Conservation (phyloP, 2,888 invertebrate species). For the Ptychoptera albimana region DNA sequence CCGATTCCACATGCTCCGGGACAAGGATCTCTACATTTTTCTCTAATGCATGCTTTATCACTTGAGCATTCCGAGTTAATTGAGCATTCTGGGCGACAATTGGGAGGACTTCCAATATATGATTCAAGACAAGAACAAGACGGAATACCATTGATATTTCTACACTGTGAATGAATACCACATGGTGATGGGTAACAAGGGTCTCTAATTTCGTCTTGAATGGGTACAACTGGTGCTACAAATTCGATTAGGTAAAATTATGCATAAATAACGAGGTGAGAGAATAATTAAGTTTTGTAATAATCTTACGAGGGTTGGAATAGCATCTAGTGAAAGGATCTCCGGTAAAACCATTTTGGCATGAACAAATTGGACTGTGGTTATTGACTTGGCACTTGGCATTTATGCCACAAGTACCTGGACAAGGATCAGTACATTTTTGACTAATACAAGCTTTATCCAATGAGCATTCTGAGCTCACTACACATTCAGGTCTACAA, state of each 20-base stretch:
- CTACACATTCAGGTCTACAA: constrained; percentile 53
- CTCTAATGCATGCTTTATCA: constrained; percentile 53
- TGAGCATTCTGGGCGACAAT: constrained; percentile 56
- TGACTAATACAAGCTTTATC: constrained; percentile 53
- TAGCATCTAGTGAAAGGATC: constrained; percentile 34
- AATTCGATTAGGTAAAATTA: too few relatives aligned
- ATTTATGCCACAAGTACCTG: constrained; percentile 56
- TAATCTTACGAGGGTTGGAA: constrained; percentile 27
- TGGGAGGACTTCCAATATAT: constrained; percentile 53
- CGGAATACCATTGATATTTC: constrained; percentile 39
- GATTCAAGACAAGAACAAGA: constrained; percentile 48
- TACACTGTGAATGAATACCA: constrained; percentile 47
- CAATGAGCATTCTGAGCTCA: constrained; percentile 50
- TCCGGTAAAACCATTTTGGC: constrained; percentile 30
- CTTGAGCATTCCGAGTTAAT: constrained; percentile 56
- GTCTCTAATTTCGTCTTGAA: constrained; percentile 14
- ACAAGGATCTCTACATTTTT: constrained; percentile 57
- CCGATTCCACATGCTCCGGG: constrained; percentile 52
- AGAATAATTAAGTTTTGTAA: too few relatives aligned
- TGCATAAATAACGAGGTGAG: too few relatives aligned
- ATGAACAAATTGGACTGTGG: constrained; percentile 62
- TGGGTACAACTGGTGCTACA: too few relatives aligned
- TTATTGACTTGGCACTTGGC: constrained; percentile 62
- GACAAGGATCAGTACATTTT: constrained; percentile 58
- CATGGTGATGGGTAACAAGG: constrained; percentile 51